Evolutionary conservation across 1,140 invertebrate genomes (phyloP), one percentile per base, ranked within the genome.

Genomic region (Heliconius eleuchia): DNA sequence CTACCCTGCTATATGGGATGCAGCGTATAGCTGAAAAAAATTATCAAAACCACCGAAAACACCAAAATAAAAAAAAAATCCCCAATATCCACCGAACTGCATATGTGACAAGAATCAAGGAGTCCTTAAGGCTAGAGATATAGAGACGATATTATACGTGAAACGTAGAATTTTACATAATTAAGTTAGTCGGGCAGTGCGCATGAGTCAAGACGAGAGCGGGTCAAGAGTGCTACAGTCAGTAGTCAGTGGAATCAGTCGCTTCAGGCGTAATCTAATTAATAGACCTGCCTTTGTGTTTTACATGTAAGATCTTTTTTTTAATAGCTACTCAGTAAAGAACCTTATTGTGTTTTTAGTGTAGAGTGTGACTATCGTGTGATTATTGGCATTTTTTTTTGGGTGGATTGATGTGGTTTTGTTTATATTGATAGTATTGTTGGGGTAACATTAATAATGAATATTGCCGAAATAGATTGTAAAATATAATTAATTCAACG

Each of bases 131-230:
- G 30, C 39, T 34, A 11, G 11, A 19, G 18, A 19, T 52, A 71
- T 76, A 71, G 27, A 52, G 66, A 34, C 42, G 19, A 42, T 71
- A 71, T 46, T 76, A 80, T 50, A 60, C 50, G 42, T 70, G 79
- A 74, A 66, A 80, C 60, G 34, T 72, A 72, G 71, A 72, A 23
- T 71, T 81, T 78, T 75, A 71, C 74, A 74, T 83, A 83, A 83
- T 83, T 83, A 83, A 84, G 84, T 85, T 84, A 85, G 66, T 73
- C 73, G 78, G 71, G 74, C 79, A 87, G 72, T 85, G 87, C 88
- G 88, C 88, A 90, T 90, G 88, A 85, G 84, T 85, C 74, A 84
- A 86, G 83, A 84, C 74, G 73, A 86, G 87, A 80, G 79, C 79
- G 71, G 79, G 76, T 84, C 84, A 84, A 86, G 85, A 82, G 83